Evolutionary conservation across 2,888 invertebrate genomes (phyloP).

Genomic region (Isoperla grammatica): DNA sequence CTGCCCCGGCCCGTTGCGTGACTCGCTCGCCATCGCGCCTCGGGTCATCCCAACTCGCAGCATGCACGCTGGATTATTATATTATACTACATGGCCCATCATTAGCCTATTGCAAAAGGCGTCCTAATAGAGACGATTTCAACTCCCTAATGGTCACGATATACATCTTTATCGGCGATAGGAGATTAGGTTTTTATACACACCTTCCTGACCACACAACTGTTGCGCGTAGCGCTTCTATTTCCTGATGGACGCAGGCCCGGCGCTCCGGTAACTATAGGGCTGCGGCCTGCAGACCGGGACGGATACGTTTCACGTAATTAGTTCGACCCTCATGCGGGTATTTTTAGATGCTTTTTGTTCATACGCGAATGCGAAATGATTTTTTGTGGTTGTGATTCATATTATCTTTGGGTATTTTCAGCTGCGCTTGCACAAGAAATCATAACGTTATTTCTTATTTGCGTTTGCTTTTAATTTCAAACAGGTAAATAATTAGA

Average conservation of each 20-base stretch:
- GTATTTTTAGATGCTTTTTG: no score
- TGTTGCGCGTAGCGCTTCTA: not conserved
- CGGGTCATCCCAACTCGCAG: slow-evolving; percentile 34
- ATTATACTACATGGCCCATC: slow-evolving; percentile 42
- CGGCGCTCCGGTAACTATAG: not conserved
- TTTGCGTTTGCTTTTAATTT: no score
- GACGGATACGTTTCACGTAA: not conserved
- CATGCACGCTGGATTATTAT: not conserved
- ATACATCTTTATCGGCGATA: slow-evolving; percentile 30
- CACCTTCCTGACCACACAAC: slow-evolving; percentile 12
- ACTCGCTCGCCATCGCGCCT: slow-evolving; percentile 42
- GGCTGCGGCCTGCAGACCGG: no score
- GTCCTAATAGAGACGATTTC: slow-evolving; percentile 43
- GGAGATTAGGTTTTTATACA: slow-evolving; percentile 24
- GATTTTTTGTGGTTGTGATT: no score
- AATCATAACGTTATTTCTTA: no score
- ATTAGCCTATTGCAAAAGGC: slow-evolving; percentile 49
- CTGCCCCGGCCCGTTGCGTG: slow-evolving; percentile 40
- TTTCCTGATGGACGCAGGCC: not conserved
- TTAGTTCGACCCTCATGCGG: not conserved
- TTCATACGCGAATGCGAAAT: no score
- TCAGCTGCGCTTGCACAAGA: no score
- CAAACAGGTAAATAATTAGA: no score
- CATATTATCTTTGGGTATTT: no score
- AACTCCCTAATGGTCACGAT: slow-evolving; percentile 28